Conservation (phyloP, 2,797 vertebrate genomes). For the Anguilla pacifica region DNA sequence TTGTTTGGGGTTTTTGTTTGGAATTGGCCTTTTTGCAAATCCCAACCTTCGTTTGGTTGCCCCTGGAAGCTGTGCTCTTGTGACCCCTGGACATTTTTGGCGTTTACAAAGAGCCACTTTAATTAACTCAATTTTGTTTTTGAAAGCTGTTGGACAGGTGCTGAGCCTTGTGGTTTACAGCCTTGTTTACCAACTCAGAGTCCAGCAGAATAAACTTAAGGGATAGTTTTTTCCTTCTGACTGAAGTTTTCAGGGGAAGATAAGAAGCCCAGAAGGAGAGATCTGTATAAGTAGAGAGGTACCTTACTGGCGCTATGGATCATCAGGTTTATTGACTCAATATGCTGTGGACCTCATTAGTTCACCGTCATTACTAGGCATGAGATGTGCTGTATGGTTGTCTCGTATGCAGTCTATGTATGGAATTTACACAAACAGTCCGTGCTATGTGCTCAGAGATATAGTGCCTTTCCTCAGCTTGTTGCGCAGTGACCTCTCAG, state of each 20-base stretch:
- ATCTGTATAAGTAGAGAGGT: background rate
- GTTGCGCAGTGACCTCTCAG: constrained; percentile 7
- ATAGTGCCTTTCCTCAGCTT: constrained; percentile 15
- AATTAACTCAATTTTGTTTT: constrained; percentile 16
- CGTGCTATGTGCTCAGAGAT: background rate
- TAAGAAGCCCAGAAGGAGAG: background rate
- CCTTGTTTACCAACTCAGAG: constrained; percentile 20
- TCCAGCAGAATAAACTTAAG: background rate
- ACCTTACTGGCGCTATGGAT: background rate
- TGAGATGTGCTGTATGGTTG: background rate
- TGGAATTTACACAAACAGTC: constrained; percentile 6
- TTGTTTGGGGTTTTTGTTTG: background rate
- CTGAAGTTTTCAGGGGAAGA: constrained; percentile 1
- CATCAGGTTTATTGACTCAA: constrained; percentile 8
- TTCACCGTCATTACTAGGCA: background rate
- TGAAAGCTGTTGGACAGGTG: background rate
- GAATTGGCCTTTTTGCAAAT: background rate
- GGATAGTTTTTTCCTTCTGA: background rate
- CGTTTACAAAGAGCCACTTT: constrained; percentile 10
- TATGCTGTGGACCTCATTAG: background rate
- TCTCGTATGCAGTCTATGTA: background rate
- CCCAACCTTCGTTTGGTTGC: background rate
- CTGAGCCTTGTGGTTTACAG: constrained; percentile 9
- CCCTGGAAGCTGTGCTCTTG: background rate
- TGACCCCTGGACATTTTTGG: background rate